phyloP scores from a whole-genome alignment of 1,140 invertebrate species.

The Bombus turneri region DNA sequence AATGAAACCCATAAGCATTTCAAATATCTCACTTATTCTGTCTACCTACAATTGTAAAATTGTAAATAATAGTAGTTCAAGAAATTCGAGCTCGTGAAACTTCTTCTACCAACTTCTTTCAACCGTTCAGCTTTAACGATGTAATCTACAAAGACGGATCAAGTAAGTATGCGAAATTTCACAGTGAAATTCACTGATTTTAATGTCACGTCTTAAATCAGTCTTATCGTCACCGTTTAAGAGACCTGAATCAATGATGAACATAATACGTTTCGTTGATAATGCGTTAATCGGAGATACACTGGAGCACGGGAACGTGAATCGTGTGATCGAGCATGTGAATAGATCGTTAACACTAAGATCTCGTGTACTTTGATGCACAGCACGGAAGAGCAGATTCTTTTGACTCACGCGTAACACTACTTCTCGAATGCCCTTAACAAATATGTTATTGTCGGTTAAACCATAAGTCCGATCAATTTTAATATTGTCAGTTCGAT shows the following conservation, averaged over 20 bases:
- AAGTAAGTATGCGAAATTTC: not conserved
- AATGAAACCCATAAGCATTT: not conserved
- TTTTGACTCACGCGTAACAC: slow-evolving; percentile 56
- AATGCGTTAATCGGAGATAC: slow-evolving; percentile 22
- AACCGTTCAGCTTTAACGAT: not conserved
- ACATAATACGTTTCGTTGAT: not conserved
- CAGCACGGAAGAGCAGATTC: slow-evolving; percentile 62
- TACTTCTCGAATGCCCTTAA: slow-evolving; percentile 56
- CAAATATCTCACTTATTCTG: not conserved
- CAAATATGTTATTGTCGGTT: slow-evolving; percentile 45
- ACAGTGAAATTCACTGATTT: not conserved
- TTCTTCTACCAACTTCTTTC: not conserved
- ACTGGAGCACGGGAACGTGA: slow-evolving; percentile 30
- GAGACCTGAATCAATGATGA: not conserved
- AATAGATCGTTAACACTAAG: slow-evolving; percentile 33
- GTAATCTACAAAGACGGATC: no score
- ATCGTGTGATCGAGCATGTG: slow-evolving; percentile 38
- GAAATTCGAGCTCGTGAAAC: no score
- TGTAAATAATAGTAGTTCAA: no score
- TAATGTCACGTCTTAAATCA: no score
- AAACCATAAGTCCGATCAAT: slow-evolving; percentile 1
- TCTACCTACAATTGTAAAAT: no score
- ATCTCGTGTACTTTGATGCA: slow-evolving; percentile 53
- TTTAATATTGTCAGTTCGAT: slow-evolving; percentile 33
- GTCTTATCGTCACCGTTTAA: not conserved